phyloP scores from a whole-genome alignment of 30 jellyfish, hydroid and myxozoan genomes.

The Aurelia aurita complex sp. Pacific region DNA sequence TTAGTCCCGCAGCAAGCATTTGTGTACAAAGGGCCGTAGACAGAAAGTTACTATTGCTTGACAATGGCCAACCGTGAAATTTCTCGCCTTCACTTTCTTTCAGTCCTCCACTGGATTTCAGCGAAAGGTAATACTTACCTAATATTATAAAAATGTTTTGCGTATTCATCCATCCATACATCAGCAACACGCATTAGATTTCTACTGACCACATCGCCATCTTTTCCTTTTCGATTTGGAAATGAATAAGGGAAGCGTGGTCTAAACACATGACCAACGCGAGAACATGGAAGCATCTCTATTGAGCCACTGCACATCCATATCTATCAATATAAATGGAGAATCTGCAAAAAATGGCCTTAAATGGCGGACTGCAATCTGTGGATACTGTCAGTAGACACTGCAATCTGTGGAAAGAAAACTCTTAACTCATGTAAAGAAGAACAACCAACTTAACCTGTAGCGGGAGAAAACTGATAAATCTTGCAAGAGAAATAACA shows the following conservation, averaged over 20 bases:
- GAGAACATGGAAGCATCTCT: constrained; percentile 99
- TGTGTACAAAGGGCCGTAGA: no score
- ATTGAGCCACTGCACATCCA: constrained; percentile 99
- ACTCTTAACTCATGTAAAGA: no score
- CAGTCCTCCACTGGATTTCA: neutral
- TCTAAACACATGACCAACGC: constrained; percentile 99
- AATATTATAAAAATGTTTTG: constrained; percentile 94
- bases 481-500: no score
- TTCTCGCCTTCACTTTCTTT: no score
- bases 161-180: constrained; percentile 99
- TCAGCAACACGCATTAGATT: constrained; percentile 99
- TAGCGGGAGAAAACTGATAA: no score
- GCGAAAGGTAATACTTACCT: constrained; percentile 48
- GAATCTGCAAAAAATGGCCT: no score
- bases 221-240: constrained; percentile 95
- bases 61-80: neutral
- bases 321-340: constrained; percentile 36
- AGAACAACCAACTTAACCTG: no score
- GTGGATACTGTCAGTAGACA: no score
- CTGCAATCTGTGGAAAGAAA: no score
- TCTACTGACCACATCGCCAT: constrained; percentile 97
- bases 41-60: neutral
- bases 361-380: no score
- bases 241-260: constrained; percentile 97
- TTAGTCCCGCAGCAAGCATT: no score